phyloP scores from a whole-genome alignment of 2,888 invertebrate species.

The Nephrotoma guestfalica region DNA sequence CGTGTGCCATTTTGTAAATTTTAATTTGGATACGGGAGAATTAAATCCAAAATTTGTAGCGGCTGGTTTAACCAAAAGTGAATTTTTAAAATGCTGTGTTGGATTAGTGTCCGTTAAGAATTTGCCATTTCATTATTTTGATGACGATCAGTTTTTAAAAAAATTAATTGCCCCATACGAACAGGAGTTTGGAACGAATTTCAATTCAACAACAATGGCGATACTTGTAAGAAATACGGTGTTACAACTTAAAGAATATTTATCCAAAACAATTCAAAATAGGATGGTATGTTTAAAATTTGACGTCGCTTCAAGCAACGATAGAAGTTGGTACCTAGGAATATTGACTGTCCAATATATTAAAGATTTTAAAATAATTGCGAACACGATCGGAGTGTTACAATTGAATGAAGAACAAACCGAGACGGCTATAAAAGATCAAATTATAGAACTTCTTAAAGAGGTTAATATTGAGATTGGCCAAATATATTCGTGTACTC shows the following conservation, averaged over 20 bases:
- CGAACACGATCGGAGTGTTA: constrained; percentile 9
- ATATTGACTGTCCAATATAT: constrained; percentile 12
- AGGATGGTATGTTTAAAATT: constrained; percentile 10
- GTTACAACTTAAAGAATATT: constrained; percentile 9
- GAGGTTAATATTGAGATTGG: constrained; percentile 11
- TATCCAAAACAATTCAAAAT: not conserved
- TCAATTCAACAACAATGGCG: not conserved
- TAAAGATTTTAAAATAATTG: constrained; percentile 9
- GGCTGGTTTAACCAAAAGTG: constrained; percentile 5
- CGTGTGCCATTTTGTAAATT: not conserved
- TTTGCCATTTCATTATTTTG: constrained; percentile 9
- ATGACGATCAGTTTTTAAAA: constrained; percentile 7
- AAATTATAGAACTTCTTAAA: constrained; percentile 10
- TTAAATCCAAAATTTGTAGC: not conserved
- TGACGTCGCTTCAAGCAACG: constrained; percentile 9
- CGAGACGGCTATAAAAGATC: constrained; percentile 10
- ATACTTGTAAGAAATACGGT: not conserved
- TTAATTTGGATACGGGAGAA: not conserved
- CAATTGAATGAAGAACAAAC: constrained; percentile 9
- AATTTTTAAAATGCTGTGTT: constrained; percentile 8
- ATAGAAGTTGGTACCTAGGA: constrained; percentile 5
- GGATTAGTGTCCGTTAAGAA: constrained; percentile 5
- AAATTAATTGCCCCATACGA: constrained; percentile 7
- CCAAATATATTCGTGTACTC: constrained; percentile 12
- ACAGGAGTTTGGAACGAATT: constrained; percentile 5